phyloP scores from a whole-genome alignment of 2,113 vertebrate genomes.

The Albula glossodonta region DNA sequence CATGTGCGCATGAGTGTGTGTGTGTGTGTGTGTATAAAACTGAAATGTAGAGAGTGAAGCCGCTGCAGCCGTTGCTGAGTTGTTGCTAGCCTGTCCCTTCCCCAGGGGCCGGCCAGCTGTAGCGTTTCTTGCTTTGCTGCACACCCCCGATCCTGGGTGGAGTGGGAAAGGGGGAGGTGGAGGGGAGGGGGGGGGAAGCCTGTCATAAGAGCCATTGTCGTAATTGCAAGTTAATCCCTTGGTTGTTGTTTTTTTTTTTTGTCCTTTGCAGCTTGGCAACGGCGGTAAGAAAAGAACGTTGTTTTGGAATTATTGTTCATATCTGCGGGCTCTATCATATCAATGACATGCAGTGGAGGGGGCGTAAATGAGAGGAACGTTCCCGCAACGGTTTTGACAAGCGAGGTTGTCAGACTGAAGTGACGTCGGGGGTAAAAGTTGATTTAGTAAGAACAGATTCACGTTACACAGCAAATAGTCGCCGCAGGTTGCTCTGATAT shows the following conservation, averaged over 20 bases:
- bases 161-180: conserved; percentile 17
- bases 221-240: conserved; percentile 69
- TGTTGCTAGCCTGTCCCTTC: conserved; percentile 54
- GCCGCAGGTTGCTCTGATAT: not conserved
- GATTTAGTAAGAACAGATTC: conserved; percentile 7
- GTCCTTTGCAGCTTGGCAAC: conserved; percentile 55
- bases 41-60: not conserved
- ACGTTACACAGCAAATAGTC: not conserved
- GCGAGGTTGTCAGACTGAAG: not conserved
- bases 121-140: conserved; percentile 49
- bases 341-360: not conserved
- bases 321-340: not conserved
- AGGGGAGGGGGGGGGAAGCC: conserved; percentile 22
- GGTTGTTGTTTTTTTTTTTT: conserved; percentile 47
- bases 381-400: not conserved
- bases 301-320: conserved; percentile 32
- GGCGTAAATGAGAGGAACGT: not conserved
- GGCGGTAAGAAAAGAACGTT: conserved; percentile 38
- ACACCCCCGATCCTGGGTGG: conserved; percentile 38
- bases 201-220: conserved; percentile 65
- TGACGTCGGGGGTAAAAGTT: not conserved
- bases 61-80: not conserved
- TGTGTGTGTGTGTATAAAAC: not conserved
- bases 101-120: conserved; percentile 60
- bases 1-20: not conserved